These are phyloP conservation scores for Lagorchestes hirsutus DNA, from an alignment of 2,797 vertebrate genomes.

Conservation along the genomic window DNA sequence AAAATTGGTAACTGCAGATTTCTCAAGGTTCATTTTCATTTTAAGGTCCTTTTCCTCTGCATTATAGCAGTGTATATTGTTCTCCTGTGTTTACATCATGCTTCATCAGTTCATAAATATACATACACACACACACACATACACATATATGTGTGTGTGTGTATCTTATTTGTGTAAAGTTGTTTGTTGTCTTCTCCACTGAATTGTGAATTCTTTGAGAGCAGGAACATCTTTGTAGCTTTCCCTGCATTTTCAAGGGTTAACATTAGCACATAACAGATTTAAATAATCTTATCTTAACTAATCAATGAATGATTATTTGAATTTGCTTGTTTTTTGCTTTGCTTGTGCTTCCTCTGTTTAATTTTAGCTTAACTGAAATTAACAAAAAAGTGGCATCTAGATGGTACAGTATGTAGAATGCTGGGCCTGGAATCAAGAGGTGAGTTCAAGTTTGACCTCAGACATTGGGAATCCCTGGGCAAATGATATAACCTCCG, in stretches of 20 bases:
- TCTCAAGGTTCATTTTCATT: too few relatives aligned
- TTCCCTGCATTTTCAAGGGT: not conserved
- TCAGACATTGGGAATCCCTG: not conserved
- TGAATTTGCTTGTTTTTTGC: not conserved
- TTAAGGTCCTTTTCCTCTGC: too few relatives aligned
- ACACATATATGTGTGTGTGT: too few relatives aligned
- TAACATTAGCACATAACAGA: not conserved
- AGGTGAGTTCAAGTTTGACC: not conserved
- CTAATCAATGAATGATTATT: not conserved
- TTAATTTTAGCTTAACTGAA: not conserved
- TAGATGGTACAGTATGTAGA: not conserved
- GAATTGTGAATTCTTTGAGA: too few relatives aligned
- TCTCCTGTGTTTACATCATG: too few relatives aligned
- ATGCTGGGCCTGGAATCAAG: not conserved
- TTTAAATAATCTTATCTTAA: not conserved
- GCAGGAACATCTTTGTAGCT: not conserved
- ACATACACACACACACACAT: too few relatives aligned
- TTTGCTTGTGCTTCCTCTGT: not conserved
- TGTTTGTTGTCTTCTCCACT: too few relatives aligned
- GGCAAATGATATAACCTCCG: not conserved
- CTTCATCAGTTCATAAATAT: too few relatives aligned
- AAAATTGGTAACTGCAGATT: too few relatives aligned
- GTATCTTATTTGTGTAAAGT: too few relatives aligned
- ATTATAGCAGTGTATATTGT: too few relatives aligned
- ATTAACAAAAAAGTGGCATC: not conserved